phyloP scores from a whole-genome alignment of 2,888 invertebrate genomes.

The Timandra comae region DNA sequence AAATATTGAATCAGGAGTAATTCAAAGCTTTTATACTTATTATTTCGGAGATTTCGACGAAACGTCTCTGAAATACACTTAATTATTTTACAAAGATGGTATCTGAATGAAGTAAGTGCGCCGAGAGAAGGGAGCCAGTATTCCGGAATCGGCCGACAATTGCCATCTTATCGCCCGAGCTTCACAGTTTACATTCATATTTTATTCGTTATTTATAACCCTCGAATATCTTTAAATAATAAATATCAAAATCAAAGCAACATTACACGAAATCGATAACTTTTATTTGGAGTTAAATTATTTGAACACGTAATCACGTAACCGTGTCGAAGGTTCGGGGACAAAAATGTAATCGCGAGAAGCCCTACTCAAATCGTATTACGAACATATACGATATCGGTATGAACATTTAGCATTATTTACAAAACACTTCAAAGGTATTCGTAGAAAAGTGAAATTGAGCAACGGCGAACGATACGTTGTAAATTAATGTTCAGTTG shows the following conservation, averaged over 20 bases:
- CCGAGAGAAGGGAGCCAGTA: conserved; percentile 26
- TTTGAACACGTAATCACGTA: conserved; percentile 10
- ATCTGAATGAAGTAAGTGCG: conserved; percentile 49
- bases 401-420: conserved; percentile 15
- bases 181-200: conserved; percentile 22
- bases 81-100: conserved; percentile 62
- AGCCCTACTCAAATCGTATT: conserved; percentile 15
- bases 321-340: conserved; percentile 14
- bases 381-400: too few relatives aligned
- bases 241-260: conserved; percentile 8
- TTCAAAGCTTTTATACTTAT: conserved; percentile 52
- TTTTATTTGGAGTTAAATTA: conserved; percentile 21
- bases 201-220: conserved; percentile 14
- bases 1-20: conserved; percentile 53
- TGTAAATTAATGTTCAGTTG: conserved; percentile 16
- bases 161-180: conserved; percentile 29
- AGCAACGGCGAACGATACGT: conserved; percentile 6
- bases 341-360: conserved; percentile 19
- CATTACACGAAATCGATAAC: conserved; percentile 11
- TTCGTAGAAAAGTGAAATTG: conserved; percentile 7
- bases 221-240: conserved; percentile 6
- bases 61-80: conserved; percentile 60
- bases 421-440: conserved; percentile 17
- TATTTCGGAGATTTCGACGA: conserved; percentile 46
- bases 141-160: conserved; percentile 35